These are phyloP conservation scores for Aurelia sp. DNA, from an alignment of 30 jellyfish, hydroid and myxozoan species.

Conservation along the genomic window DNA sequence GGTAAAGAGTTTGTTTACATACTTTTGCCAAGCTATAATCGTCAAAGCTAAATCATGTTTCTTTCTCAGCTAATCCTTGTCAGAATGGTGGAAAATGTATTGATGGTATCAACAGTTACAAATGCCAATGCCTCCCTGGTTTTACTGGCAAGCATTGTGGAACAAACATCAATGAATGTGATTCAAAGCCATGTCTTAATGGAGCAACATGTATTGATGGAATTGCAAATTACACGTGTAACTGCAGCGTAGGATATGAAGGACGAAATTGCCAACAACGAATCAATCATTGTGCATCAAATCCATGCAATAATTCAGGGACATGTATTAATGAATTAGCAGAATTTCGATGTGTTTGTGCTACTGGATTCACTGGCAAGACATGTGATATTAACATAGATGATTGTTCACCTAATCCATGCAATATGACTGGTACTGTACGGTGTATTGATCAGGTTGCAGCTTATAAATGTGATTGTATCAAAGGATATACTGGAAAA, in stretches of 20 bases:
- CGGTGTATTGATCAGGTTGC: constrained; percentile 60
- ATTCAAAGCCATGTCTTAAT: constrained; percentile 78
- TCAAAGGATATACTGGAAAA: constrained; percentile 72
- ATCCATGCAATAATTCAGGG: constrained; percentile 69
- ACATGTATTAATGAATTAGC: constrained; percentile 67
- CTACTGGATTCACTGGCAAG: constrained; percentile 77
- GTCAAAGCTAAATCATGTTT: too few species aligned
- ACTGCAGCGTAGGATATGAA: constrained; percentile 79
- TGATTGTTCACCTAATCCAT: constrained; percentile 75
- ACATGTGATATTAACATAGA: constrained; percentile 61
- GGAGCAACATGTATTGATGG: constrained; percentile 77
- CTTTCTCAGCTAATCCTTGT: constrained; percentile 66
- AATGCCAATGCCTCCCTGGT: constrained; percentile 74
- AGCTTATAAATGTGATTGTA: constrained; percentile 59
- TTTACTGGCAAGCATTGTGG: constrained; percentile 77
- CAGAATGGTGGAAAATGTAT: constrained; percentile 69
- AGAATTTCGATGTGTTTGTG: constrained; percentile 64
- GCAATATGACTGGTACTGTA: constrained; percentile 77
- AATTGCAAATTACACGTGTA: constrained; percentile 76
- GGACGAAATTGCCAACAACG: constrained; percentile 74
- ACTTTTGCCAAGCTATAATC: too few species aligned
- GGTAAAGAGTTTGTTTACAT: too few species aligned
- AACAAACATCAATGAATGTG: constrained; percentile 74
- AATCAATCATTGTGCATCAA: constrained; percentile 64
- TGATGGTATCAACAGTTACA: constrained; percentile 75